Evolutionary conservation across 2,797 vertebrate species (phyloP), one percentile per base, ranked within the genome.

Genomic region (Xenops minutus): DNA sequence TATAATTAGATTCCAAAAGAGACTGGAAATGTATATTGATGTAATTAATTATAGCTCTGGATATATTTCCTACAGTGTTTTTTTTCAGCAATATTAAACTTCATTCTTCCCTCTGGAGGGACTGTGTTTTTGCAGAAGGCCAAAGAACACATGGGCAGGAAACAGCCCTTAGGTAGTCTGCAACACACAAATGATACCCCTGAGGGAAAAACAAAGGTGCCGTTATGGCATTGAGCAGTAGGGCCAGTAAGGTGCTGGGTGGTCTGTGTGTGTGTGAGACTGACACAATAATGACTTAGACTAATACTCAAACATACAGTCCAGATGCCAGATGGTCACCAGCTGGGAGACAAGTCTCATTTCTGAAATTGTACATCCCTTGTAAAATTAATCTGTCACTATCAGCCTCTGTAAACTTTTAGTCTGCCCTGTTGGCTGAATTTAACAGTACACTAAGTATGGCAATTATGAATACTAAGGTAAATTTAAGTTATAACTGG

Each of bases 261-360:
- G 97, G 97, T 97, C 97, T 95, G 39, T 85, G 62, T 95, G 83
- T 96, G 78, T 94, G 88, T 27, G 95, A 97, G 96, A 97, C 96
- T 97, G 97, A 98, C 97, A 97, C 81, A 97, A 84, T 97, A 97
- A 97, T 95, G 96, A 94, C 89, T 96, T 97, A 88, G 75, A 83
- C 73, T 95, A 92, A 94, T 96, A 96, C 88, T 97, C 96, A 97
- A 96, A 95, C 92, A 95, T 91, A 75, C 30, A 80, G 94, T 96
- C 79, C 15, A 44, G 92, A 94, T 29, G 34, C 96, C 98, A 98
- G 98, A 97, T 98, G 98, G 97, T 94, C 64, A 96, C 97, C 98
- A 98, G 97, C 97, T 98, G 98, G 98, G 93, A 97, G 75, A 95
- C 68, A 96, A 97, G 94, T 94, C 94, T 96, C 82, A 86, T 83